phyloP scores from a whole-genome alignment of 2,888 invertebrate genomes.

The Fragum fragum region DNA sequence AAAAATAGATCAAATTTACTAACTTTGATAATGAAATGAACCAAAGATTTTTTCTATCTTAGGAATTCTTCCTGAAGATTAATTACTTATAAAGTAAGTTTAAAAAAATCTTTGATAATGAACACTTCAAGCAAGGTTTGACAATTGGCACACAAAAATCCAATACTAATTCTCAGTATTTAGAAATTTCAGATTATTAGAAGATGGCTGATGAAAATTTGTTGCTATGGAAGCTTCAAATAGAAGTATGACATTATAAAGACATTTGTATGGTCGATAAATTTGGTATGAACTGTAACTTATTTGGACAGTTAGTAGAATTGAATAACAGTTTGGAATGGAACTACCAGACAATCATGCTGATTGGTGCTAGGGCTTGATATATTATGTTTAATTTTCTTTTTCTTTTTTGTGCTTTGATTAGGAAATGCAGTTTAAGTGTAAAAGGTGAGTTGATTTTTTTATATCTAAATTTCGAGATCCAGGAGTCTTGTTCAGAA shows the following conservation, averaged over 20 bases:
- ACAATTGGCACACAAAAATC: neutral
- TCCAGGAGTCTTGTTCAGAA: slow-evolving; percentile 8
- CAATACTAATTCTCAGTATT: slow-evolving; percentile 53
- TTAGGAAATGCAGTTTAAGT: slow-evolving; percentile 13
- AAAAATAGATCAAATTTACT: no score
- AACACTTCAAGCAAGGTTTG: neutral
- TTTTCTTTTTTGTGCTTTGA: slow-evolving; percentile 10
- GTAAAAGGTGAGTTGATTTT: slow-evolving; percentile 7
- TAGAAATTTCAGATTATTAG: slow-evolving; percentile 58
- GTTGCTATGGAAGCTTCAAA: neutral
- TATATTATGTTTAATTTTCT: slow-evolving; percentile 5
- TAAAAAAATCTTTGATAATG: neutral
- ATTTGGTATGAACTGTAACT: neutral
- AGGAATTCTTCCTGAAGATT: neutral
- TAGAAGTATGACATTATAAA: neutral
- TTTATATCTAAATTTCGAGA: neutral
- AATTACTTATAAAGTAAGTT: neutral
- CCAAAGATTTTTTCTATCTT: no score
- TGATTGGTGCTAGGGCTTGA: slow-evolving; percentile 9
- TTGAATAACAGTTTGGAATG: neutral
- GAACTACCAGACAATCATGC: neutral
- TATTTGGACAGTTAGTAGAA: neutral
- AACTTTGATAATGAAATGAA: no score
- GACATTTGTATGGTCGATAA: neutral
- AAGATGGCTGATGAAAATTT: neutral